phyloP scores from a whole-genome alignment of 2,113 vertebrate genomes.

The Nibea coibor region DNA sequence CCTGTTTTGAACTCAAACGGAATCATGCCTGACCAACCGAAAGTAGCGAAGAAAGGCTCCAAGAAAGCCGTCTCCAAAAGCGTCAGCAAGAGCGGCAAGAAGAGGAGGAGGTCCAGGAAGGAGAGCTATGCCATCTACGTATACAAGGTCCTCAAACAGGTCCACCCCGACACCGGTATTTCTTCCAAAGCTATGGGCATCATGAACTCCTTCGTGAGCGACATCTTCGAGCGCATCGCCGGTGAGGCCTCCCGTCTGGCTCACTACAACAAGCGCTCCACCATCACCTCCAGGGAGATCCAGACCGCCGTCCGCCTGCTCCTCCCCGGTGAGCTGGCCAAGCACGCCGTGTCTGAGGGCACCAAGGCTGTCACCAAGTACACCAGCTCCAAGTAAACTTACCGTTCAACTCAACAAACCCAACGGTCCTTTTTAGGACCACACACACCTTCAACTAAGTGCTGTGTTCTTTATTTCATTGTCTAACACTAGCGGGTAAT shows the following conservation, averaged over 20 bases:
- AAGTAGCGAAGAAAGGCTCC: too few species aligned
- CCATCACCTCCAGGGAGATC: conserved; percentile 87
- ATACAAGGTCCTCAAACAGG: conserved; percentile 71
- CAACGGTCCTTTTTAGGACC: too few species aligned
- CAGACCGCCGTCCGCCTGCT: conserved; percentile 87
- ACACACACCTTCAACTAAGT: too few species aligned
- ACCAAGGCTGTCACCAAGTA: conserved; percentile 73
- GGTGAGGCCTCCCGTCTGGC: conserved; percentile 69
- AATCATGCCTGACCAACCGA: too few species aligned
- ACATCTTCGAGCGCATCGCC: conserved; percentile 77
- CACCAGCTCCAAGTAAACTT: conserved; percentile 62
- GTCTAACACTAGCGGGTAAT: too few species aligned
- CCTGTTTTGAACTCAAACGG: too few species aligned
- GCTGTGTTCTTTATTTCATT: too few species aligned
- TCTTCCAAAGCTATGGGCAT: conserved; percentile 70
- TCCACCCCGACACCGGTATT: conserved; percentile 64
- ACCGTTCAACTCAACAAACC: too few species aligned
- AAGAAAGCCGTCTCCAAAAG: too few species aligned
- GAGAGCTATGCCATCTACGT: conserved; percentile 70
- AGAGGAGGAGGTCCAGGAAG: conserved; percentile 39
- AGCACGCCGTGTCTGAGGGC: conserved; percentile 42
- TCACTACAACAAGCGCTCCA: conserved; percentile 79
- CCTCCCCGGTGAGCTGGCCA: conserved; percentile 16
- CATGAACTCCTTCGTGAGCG: conserved; percentile 69
- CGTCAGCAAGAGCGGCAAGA: not conserved